Conservation (phyloP, 1,140 invertebrate species). For the Aphelenchoides avenae region DNA sequence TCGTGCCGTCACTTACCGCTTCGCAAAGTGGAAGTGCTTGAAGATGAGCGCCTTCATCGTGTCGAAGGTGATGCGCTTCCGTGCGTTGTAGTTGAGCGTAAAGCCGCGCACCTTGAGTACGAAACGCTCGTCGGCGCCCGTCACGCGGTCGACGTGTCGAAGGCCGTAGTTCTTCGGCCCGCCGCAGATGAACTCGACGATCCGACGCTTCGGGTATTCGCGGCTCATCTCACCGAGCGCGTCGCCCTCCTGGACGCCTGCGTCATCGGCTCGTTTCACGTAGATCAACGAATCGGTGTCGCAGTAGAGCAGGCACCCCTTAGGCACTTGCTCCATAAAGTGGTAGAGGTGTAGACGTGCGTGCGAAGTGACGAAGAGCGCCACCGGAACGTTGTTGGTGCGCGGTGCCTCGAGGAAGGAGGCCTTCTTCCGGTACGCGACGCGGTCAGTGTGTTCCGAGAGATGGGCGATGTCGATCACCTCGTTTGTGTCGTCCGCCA, state of each 20-base stretch:
- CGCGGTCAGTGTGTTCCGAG: neutral
- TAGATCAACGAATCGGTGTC: constrained; percentile 16
- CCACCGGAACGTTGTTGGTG: constrained; percentile 7
- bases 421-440: constrained; percentile 3
- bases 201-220: neutral
- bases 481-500: constrained; percentile 7
- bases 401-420: neutral
- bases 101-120: neutral
- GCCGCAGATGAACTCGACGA: constrained; percentile 4
- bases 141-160: neutral
- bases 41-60: neutral
- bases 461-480: constrained; percentile 13
- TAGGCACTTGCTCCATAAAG: constrained; percentile 5
- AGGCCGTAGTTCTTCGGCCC: constrained; percentile 11
- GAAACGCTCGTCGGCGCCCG: neutral
- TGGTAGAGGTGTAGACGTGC: constrained; percentile 8
- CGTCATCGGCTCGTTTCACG: neutral
- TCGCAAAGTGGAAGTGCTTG: constrained; percentile 8
- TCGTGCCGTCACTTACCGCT: too few species aligned
- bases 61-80: neutral
- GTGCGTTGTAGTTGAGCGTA: neutral
- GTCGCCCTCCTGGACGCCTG: neutral
- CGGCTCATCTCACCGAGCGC: constrained; percentile 13
- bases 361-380: constrained; percentile 8
- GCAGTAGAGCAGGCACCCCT: neutral